Percentiles rank a stretch among this genome's conserved stretches.
Evolutionary conservation across 2,888 invertebrate species (phyloP).

Genomic region (Lucinisca nassula): DNA sequence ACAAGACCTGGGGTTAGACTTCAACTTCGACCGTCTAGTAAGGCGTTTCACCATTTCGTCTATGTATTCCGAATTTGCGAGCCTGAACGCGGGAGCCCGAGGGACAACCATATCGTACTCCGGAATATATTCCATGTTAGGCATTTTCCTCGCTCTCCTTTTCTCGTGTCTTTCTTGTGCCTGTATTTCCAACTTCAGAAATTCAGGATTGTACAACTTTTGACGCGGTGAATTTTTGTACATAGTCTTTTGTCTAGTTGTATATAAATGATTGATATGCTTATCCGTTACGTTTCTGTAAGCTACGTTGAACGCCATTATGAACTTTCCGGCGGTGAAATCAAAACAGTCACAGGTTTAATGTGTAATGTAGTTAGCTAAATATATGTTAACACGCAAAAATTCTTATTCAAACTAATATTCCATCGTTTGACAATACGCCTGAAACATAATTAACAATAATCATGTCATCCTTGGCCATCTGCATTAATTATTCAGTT

Average conservation of each 20-base stretch:
- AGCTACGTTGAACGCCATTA: slow-evolving; percentile 66
- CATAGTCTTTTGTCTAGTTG: slow-evolving; percentile 65
- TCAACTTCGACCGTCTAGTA: slow-evolving; percentile 45
- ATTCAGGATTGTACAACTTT: slow-evolving; percentile 58
- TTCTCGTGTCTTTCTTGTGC: slow-evolving; percentile 52
- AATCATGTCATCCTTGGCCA: no score
- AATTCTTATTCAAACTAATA: no score
- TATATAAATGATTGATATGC: slow-evolving; percentile 67
- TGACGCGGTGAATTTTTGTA: slow-evolving; percentile 44
- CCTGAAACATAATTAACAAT: no score
- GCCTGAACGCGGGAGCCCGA: slow-evolving; percentile 65
- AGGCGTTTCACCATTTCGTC: slow-evolving; percentile 56
- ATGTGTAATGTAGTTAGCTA: no score
- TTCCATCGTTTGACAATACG: no score
- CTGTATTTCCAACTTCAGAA: slow-evolving; percentile 58
- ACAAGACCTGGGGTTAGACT: slow-evolving; percentile 54
- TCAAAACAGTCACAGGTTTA: no score
- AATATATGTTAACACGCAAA: no score
- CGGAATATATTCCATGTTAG: slow-evolving; percentile 68
- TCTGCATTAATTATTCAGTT: no score
- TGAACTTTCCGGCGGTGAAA: no score
- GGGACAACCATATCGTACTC: slow-evolving; percentile 64
- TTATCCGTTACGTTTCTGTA: slow-evolving; percentile 45
- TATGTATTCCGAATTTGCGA: slow-evolving; percentile 46
- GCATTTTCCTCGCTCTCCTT: slow-evolving; percentile 21